Conservation (phyloP, 1,140 invertebrate genomes). For the Camponotus vicinus region DNA sequence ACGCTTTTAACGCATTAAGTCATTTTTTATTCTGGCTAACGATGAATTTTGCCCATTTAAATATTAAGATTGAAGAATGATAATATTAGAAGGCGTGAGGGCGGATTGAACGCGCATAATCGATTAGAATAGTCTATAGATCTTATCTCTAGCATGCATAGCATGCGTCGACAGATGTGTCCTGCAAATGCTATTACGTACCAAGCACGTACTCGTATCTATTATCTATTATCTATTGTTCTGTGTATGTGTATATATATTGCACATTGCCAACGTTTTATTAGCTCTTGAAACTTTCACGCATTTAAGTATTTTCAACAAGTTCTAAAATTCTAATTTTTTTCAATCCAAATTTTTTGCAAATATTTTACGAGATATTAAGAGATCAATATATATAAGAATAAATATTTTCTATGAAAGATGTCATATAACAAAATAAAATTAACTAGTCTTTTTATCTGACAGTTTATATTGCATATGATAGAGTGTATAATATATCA, state of each 20-base stretch:
- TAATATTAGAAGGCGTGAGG: constrained; percentile 12
- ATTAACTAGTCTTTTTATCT: not conserved
- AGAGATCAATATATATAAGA: not conserved
- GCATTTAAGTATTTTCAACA: constrained; percentile 8
- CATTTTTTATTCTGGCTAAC: not conserved
- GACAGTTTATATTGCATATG: not conserved
- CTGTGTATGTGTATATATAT: not conserved
- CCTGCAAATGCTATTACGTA: constrained; percentile 61
- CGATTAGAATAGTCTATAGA: constrained; percentile 55
- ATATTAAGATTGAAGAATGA: constrained; percentile 12
- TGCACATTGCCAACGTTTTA: not conserved
- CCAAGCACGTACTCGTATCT: constrained; percentile 22
- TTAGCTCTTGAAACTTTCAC: constrained; percentile 6
- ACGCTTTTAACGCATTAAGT: not conserved
- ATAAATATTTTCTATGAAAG: not conserved
- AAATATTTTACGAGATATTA: not conserved
- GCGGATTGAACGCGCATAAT: constrained; percentile 42
- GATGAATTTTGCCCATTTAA: not conserved
- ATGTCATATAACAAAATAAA: not conserved
- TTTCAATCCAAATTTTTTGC: not conserved
- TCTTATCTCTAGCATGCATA: constrained; percentile 55
- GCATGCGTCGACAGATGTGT: constrained; percentile 64
- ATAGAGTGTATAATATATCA: not conserved
- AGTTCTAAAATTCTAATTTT: not conserved
- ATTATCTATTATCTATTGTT: constrained; percentile 48